These are phyloP conservation scores for Sylvilagus bachmani DNA, from an alignment of 2,113 vertebrate genomes.

Conservation along the genomic window DNA sequence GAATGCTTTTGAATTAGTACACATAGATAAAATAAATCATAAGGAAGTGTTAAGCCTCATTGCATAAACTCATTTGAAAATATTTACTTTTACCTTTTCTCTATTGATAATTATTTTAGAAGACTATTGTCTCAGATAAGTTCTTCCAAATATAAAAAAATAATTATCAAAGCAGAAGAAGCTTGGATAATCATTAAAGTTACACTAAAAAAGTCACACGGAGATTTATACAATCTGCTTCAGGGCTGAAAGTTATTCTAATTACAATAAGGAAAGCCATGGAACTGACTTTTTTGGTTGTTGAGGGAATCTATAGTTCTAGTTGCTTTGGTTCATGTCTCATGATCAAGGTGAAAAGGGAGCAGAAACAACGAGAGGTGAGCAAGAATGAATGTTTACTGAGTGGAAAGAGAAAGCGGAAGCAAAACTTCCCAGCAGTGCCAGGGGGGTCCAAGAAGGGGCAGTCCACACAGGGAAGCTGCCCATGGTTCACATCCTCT, in stretches of 20 bases:
- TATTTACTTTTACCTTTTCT: neutral
- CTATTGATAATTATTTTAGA: constrained; percentile 33
- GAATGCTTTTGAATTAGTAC: neutral
- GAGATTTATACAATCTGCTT: neutral
- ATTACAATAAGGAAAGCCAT: constrained; percentile 2
- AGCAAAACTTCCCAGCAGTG: no score
- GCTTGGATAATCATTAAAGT: neutral
- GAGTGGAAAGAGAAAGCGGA: no score
- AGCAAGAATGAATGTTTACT: no score
- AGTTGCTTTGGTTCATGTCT: no score
- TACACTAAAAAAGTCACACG: neutral
- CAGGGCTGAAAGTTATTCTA: constrained; percentile 9
- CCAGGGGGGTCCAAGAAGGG: no score
- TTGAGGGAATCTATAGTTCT: no score
- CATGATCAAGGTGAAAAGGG: no score
- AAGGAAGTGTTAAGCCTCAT: neutral
- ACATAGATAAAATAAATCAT: neutral
- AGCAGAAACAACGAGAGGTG: no score
- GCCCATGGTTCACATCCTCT: no score
- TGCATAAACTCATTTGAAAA: neutral
- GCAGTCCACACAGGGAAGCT: no score
- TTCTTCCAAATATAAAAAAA: neutral
- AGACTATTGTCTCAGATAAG: neutral
- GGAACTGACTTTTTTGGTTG: neutral
- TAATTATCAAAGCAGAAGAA: neutral